A percentile compares a stretch with the other conserved stretches of the same genome.
These are phyloP conservation scores for Patiria pectinifera DNA, from an alignment of 53 echinoderm and acorn worm genomes.

Conservation along the genomic window DNA sequence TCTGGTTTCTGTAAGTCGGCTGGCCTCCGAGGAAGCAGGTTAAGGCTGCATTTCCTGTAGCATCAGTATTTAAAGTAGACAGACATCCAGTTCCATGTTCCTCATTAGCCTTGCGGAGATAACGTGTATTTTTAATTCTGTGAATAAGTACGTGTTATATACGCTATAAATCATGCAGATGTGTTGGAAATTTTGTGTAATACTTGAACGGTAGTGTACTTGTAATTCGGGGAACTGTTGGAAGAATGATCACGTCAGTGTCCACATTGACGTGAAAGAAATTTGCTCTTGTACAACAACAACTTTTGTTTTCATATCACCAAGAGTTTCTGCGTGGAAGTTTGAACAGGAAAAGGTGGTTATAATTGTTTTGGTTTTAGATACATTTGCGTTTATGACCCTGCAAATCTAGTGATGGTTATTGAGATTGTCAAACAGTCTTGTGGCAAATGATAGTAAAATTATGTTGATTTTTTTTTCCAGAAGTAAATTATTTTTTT, in stretches of 20 bases:
- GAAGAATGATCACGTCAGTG: background rate
- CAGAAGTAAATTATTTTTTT: too few relatives aligned
- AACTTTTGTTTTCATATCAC: background rate
- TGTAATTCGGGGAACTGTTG: background rate
- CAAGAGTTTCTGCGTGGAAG: background rate
- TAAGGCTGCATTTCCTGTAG: slow-evolving; percentile 31
- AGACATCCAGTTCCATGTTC: background rate
- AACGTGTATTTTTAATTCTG: slow-evolving; percentile 1
- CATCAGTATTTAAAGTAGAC: slow-evolving; percentile 15
- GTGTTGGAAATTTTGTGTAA: background rate
- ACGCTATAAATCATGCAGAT: background rate
- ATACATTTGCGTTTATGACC: too few relatives aligned
- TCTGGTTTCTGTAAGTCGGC: slow-evolving; percentile 58
- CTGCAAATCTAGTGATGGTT: too few relatives aligned
- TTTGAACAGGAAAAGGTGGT: too few relatives aligned
- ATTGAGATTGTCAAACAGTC: too few relatives aligned
- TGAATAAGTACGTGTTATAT: background rate
- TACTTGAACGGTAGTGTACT: background rate
- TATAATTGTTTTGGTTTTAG: too few relatives aligned
- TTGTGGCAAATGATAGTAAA: too few relatives aligned
- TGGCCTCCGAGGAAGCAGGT: background rate
- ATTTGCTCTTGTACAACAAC: background rate
- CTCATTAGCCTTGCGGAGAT: slow-evolving; percentile 4
- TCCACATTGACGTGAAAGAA: background rate
- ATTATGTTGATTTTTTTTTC: too few relatives aligned